These are phyloP conservation scores for Tenrec ecaudatus DNA, from an alignment of 2,113 vertebrate species.

Conservation along the genomic window DNA sequence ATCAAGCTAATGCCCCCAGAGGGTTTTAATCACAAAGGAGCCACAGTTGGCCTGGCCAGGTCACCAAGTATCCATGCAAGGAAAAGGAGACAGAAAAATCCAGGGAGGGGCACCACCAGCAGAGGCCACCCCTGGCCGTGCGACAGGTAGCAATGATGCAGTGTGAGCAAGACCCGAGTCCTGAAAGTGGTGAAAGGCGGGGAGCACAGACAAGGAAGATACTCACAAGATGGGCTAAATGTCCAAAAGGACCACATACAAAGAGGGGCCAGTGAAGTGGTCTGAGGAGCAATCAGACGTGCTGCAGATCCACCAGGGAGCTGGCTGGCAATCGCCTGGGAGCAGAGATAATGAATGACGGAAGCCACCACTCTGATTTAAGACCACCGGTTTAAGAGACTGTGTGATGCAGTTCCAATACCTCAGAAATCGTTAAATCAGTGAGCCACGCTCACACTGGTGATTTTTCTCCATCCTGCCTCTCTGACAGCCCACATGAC, in stretches of 20 bases:
- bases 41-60: conserved; percentile 5
- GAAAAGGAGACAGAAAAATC: neutral
- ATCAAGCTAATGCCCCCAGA: neutral
- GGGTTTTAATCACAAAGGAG: conserved; percentile 62
- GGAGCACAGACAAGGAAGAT: neutral
- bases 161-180: neutral
- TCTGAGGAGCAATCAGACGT: neutral
- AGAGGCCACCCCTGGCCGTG: conserved; percentile 55
- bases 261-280: neutral
- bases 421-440: conserved; percentile 59
- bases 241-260: neutral
- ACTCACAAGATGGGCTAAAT: neutral
- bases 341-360: conserved; percentile 45
- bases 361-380: conserved; percentile 34
- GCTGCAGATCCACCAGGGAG: neutral
- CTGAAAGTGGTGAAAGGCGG: neutral
- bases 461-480: conserved; percentile 53
- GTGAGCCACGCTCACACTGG: conserved; percentile 8
- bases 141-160: neutral
- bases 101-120: conserved; percentile 2
- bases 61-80: neutral
- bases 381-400: neutral
- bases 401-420: conserved; percentile 26
- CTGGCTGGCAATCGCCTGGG: neutral
- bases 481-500: conserved; percentile 14